Base-by-base conservation (phyloP, 2,888 invertebrate genomes). In the Drosophila neotestacea region DNA sequence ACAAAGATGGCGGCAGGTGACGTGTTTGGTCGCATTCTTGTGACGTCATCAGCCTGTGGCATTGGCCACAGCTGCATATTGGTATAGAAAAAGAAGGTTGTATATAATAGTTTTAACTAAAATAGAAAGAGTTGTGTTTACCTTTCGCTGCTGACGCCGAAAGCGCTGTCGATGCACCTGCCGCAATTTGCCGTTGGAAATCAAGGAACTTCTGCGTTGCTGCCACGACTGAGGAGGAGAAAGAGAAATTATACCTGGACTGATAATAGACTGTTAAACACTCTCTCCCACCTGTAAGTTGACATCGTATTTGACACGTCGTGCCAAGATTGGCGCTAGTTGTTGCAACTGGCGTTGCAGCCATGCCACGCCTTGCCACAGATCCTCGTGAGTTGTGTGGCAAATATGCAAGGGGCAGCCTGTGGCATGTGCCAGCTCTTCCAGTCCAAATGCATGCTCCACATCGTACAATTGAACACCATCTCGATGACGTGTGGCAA, bases 391-490 rank as follows among this genome's bases (percentile, higher is more conserved):
- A n/a, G 63, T 32, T 80, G 66, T 70, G 72, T 81, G 79, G 50
- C 91, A 91, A 6, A 87, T 52, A 56, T 74, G 82, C 6, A 90
- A 62, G 1, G 82, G 81, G 34, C 88, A 81, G 34, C 77, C 73
- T 54, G 73, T 85, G 3, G 62, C 56, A 38, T 74, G 77, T 4
- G 91, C 88, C 58, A 92, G 68, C 4, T 77, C 63, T 55, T 91
- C 91, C 47, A 92, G 52, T 0, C 73, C 67, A 30, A 92, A 92
- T 1, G 83, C 64, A 38, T 92, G 87, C 62, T 91, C 92, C 61
- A 92, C 90, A 30, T 92, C 92, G 52, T 91, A 90, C 41, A 92
- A 66, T 52, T 91, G 90, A 4, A 91, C 72, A 4, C 89, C 88
- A 0, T 90, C 89, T 5, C 74, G 61, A 47, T 81, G 48, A 42